Evolutionary conservation across 2,888 invertebrate species (phyloP), one percentile per base, ranked within the genome.

Genomic region (Plagodis dolabraria): DNA sequence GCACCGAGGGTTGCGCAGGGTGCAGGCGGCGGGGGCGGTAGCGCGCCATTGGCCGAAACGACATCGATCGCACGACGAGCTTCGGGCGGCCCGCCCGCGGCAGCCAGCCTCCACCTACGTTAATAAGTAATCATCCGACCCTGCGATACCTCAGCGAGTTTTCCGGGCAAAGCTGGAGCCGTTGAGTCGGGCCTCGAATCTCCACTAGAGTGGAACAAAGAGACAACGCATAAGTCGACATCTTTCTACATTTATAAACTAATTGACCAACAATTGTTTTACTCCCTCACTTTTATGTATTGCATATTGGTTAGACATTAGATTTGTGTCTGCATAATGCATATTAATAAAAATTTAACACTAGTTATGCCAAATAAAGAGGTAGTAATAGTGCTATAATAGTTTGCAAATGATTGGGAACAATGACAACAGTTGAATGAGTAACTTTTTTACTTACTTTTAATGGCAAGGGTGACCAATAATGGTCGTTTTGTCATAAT

Each of bases 81-180:
- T 87, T 82, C 69, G 69, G 81, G 85, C 85, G 88, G 82, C 91
- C 90, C 89, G 89, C 90, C 92, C 90, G 90, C 80, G 85, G 85
- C 87, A 82, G 80, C 87, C 89, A 85, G 85, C 90, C 92, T 90
- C 91, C 92, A 91, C 90, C 92, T 89, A 92, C 91, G 92, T 92
- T 92, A 92, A 92, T 92, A 92, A 92, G 92, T 92, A 92, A 92
- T 92, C 91, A 90, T 90, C 86, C 90, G 88, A 89, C 87, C 89
- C 89, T 85, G 89, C 85, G 85, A 86, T 89, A 88, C 90, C 91
- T 91, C 87, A 85, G 84, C 86, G 85, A 91, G 87, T 87, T 87
- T 90, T 89, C 91, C 90, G 91, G 89, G 81, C 86, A 79, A 83
- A 85, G 82, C 88, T 85, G 87, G 83, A 86, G 86, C 83, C 85